These are phyloP conservation scores for western clawed frog (Xenopus tropicalis) DNA, from an alignment of 2,113 vertebrate species.

Conservation along the genomic window UCB_Xtro_10.0 CM004443.2:24800001-24800500, in stretches of 20 bases:
- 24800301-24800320: conserved; percentile 19
- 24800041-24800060: too few species aligned
- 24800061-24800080: too few species aligned
- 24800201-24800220: not conserved
- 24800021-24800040: too few species aligned
- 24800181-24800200: not conserved
- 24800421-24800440: conserved; percentile 26
- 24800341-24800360: conserved; percentile 38
- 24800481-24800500: too few species aligned
- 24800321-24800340: conserved; percentile 27
- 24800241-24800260: conserved; percentile 26
- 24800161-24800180: too few species aligned
- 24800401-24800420: conserved; percentile 11
- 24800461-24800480: not conserved
- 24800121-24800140: too few species aligned
- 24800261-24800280: conserved; percentile 33
- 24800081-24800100: too few species aligned
- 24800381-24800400: conserved; percentile 27
- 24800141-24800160: too few species aligned
- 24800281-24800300: conserved; percentile 3
- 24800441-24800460: conserved; percentile 19
- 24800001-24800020: too few species aligned
- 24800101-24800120: too few species aligned
- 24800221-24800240: not conserved
- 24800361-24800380: conserved; percentile 35